phyloP scores from a whole-genome alignment of 2,888 invertebrate genomes.

The Mythimna vitellina region DNA sequence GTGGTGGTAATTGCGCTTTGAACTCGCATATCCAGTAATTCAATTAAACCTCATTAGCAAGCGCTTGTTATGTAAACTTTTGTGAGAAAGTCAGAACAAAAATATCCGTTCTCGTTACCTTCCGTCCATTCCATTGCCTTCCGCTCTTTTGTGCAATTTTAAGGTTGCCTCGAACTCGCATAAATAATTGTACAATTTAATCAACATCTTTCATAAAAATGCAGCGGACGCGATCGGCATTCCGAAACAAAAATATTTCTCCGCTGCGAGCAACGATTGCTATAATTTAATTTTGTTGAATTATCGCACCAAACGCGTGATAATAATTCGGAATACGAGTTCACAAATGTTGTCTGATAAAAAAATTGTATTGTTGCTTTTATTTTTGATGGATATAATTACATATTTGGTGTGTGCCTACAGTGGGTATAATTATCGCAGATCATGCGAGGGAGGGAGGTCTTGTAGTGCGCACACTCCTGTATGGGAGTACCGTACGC shows the following conservation, averaged over 20 bases:
- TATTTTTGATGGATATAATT: conserved; percentile 28
- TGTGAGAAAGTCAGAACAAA: conserved; percentile 46
- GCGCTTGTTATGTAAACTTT: conserved; percentile 52
- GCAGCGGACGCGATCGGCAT: conserved; percentile 38
- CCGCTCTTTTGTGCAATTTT: conserved; percentile 59
- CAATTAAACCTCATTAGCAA: conserved; percentile 60
- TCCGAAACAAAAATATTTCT: conserved; percentile 30
- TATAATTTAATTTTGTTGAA: conserved; percentile 38
- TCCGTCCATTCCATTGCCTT: conserved; percentile 49
- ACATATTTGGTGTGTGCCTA: conserved; percentile 24
- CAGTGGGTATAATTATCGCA: conserved; percentile 50
- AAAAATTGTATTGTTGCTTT: conserved; percentile 5
- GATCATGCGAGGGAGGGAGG: conserved; percentile 29
- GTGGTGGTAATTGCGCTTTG: conserved; percentile 29
- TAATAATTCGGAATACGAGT: conserved; percentile 23
- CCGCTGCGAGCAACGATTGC: conserved; percentile 14
- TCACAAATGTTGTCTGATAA: conserved; percentile 8
- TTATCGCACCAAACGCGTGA: conserved; percentile 15
- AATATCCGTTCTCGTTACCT: conserved; percentile 44
- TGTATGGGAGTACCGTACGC: conserved; percentile 78
- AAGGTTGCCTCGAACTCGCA: conserved; percentile 49
- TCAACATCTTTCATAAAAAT: conserved; percentile 55
- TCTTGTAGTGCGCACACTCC: conserved; percentile 61
- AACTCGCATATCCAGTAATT: conserved; percentile 46
- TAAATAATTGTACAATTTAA: conserved; percentile 54